Base-by-base conservation (phyloP, 1,140 invertebrate genomes). In the Grapholita molesta region DNA sequence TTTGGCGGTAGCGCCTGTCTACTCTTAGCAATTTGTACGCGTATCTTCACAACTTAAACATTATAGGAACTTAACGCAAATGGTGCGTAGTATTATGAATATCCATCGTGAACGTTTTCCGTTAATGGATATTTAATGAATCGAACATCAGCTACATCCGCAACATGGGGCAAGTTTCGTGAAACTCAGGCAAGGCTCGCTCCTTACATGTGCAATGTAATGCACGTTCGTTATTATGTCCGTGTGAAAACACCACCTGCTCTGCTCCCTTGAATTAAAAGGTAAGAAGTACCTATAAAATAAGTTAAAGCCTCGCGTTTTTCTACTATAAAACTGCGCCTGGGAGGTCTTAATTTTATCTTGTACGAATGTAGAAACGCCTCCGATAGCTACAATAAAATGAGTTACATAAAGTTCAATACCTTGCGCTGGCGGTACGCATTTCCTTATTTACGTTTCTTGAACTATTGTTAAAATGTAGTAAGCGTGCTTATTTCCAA, bases 121-220 rank as follows among this genome's bases (percentile, higher is more conserved):
- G 9, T n/a, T 57, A 57, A 57, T 57, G 53, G 53, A 28, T 28
- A 28, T 61, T 61, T 61, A 61, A 61, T 61, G 55, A 28, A 61
- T 61, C 25, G 5, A 48, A 28, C 53, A 57, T 57, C 24, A 57
- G 23, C 53, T 30, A 28, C 32, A 61, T 61, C 21, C 28, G 55
- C 21, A 7, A 15, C 12, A 8, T 32, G 12, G n/a, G 12, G 12
- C 23, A 25, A n/a, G 52, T 24, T 25, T 25, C 55, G 55, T 28
- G 25, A 61, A 61, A 61, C 55, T 61, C 32, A 15, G 55, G 55
- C 8, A 32, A 61, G 24, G n/a, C n/a, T 30, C 25, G 24, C 21
- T 15, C 24, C 55, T 25, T 61, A 32, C 55, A 32, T 61, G 55
- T 61, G 25, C 55, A 61, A 61, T 2, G 7, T 6, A 24, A 28